A percentile compares a stretch with the other conserved stretches of the same genome.
Evolutionary conservation across 2,797 vertebrate genomes (phyloP).

Genomic region (Fistularia tabacaria): DNA sequence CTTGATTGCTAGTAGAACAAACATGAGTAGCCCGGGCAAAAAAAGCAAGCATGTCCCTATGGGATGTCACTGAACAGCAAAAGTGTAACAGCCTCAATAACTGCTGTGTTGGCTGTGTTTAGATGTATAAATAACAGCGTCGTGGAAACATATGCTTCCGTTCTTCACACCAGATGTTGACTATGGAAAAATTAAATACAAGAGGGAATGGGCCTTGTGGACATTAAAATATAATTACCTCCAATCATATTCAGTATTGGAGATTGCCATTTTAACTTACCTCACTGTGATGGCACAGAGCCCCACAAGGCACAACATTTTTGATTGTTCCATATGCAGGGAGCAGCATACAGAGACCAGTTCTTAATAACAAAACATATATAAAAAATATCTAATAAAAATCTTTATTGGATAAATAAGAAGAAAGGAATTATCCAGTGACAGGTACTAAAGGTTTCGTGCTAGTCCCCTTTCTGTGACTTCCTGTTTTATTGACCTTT

Average conservation of each 20-base stretch:
- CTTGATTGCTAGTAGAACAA: too few relatives aligned
- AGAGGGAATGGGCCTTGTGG: conserved; percentile 51
- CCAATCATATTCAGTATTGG: conserved; percentile 67
- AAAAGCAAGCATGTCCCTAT: conserved; percentile 65
- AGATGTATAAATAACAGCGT: conserved; percentile 56
- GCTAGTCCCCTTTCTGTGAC: too few relatives aligned
- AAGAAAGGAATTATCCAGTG: too few relatives aligned
- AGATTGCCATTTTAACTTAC: conserved; percentile 67
- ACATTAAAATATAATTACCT: conserved; percentile 68
- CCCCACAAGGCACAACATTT: too few relatives aligned
- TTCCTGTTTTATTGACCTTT: conserved; percentile 56
- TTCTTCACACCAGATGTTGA: conserved; percentile 63
- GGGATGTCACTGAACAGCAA: conserved; percentile 67
- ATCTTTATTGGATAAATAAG: too few relatives aligned
- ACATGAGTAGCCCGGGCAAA: conserved; percentile 27
- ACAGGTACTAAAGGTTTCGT: too few relatives aligned
- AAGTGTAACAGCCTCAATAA: conserved; percentile 67
- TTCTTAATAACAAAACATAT: too few relatives aligned
- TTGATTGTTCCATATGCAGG: too few relatives aligned
- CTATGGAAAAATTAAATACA: conserved; percentile 51
- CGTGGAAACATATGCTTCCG: conserved; percentile 69
- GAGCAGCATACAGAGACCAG: too few relatives aligned
- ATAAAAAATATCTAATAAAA: too few relatives aligned
- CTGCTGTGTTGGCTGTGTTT: conserved; percentile 61
- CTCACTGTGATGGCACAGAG: conserved; percentile 53